These are phyloP conservation scores for Lerema accius DNA, from an alignment of 1,140 invertebrate genomes.

Conservation along the genomic window DNA sequence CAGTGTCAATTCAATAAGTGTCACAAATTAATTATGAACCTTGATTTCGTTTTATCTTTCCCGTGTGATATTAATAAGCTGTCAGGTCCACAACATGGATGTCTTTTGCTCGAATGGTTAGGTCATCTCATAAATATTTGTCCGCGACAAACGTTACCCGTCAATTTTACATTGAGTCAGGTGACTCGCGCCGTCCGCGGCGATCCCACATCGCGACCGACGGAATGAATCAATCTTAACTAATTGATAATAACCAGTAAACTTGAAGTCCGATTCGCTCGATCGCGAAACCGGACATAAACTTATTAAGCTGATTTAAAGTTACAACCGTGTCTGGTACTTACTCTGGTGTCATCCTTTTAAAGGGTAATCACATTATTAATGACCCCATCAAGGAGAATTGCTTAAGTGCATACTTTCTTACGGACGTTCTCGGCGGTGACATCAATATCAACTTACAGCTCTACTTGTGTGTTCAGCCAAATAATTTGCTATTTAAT, in stretches of 20 bases:
- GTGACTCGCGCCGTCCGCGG: slow-evolving; percentile 6
- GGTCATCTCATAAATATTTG: slow-evolving; percentile 19
- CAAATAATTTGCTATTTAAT: slow-evolving; percentile 21
- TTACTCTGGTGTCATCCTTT: slow-evolving; percentile 37
- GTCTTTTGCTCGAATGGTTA: slow-evolving; percentile 12
- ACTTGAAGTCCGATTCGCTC: slow-evolving; percentile 28
- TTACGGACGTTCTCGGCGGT: slow-evolving; percentile 22
- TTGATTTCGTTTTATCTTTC: slow-evolving; percentile 12
- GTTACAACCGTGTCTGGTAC: slow-evolving; percentile 35
- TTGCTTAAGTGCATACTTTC: slow-evolving; percentile 39
- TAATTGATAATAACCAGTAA: slow-evolving; percentile 33
- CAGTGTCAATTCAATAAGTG: too few relatives aligned
- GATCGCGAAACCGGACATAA: slow-evolving; percentile 30
- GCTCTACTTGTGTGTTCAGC: slow-evolving; percentile 34
- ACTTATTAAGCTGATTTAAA: slow-evolving; percentile 33
- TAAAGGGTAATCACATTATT: slow-evolving; percentile 37
- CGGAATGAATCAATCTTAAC: slow-evolving; percentile 32
- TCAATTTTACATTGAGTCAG: slow-evolving; percentile 3
- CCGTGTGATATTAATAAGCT: slow-evolving; percentile 11
- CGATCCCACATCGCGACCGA: slow-evolving; percentile 8
- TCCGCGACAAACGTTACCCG: not conserved
- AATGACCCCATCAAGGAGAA: slow-evolving; percentile 38
- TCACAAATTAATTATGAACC: slow-evolving; percentile 9
- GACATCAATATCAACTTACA: slow-evolving; percentile 23
- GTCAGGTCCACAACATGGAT: slow-evolving; percentile 11